Evolutionary conservation across 2,888 invertebrate genomes (phyloP).

Genomic region (Parnassius orleans): DNA sequence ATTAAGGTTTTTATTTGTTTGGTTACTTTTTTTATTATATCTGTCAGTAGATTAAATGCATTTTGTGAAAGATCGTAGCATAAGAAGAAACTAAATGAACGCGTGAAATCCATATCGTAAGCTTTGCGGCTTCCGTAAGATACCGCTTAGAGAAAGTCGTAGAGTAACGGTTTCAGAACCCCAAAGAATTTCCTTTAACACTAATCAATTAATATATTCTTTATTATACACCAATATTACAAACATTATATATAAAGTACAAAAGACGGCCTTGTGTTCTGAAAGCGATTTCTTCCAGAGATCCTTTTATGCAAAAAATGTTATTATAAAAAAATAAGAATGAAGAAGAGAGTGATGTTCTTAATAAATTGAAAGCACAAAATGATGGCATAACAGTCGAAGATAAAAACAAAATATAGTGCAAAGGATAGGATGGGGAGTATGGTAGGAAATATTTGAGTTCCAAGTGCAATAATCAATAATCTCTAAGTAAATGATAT

Average conservation of each 20-base stretch:
- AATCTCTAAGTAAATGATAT: too few species aligned
- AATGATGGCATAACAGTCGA: not conserved
- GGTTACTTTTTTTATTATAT: too few species aligned
- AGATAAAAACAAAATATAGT: too few species aligned
- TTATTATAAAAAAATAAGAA: not conserved
- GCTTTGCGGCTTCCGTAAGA: conserved; percentile 33
- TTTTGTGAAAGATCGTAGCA: too few species aligned
- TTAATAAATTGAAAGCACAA: not conserved
- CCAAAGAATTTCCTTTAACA: conserved; percentile 15
- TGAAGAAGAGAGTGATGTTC: not conserved
- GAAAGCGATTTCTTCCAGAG: too few species aligned
- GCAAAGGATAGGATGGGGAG: too few species aligned
- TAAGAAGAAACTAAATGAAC: conserved; percentile 26
- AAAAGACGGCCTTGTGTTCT: not conserved
- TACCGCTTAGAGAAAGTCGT: conserved; percentile 34
- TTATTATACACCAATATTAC: not conserved
- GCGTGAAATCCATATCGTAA: conserved; percentile 30
- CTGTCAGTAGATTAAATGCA: too few species aligned
- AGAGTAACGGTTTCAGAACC: conserved; percentile 8
- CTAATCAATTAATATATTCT: not conserved
- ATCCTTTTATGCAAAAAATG: not conserved
- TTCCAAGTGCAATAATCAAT: too few species aligned
- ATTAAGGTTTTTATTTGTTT: too few species aligned
- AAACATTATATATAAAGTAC: not conserved
- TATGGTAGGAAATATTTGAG: too few species aligned